Evolutionary conservation across 2,797 vertebrate genomes (phyloP), one percentile per base, ranked within the genome.

Genomic region (Sebastolobus altivelis): DNA sequence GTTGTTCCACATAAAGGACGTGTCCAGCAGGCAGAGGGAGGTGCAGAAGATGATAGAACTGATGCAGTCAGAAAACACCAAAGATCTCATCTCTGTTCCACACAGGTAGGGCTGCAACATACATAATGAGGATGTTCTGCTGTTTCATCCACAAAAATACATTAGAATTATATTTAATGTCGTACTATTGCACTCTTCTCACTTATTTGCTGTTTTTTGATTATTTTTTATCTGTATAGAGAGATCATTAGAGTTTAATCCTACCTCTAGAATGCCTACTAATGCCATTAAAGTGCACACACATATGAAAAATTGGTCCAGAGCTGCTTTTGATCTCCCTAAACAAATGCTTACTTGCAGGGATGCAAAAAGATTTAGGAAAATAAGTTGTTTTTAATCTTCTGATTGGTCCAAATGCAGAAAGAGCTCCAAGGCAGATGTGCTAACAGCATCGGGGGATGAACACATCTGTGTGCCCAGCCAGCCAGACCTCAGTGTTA

Each of bases 1-100:
- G 1, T 93, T 98, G 93, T 95, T 96, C 68, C 97, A 98, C 95
- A 97, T 99, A 67, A 97, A 96, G 84, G 97, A 98, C 58, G 95
- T 99, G 40, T 97, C 96, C 72, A 92, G 95, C 92, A 96, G 96
- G 87, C 97, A 98, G 88, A 97, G 95, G 84, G 97, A 99, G 69
- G 95, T 97, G 84, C 97, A 98, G 92, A 96, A 94, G 94, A 96
- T 94, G 86, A 95, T 97, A 16, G 97, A 99, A 55, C 94, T 96
- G 70, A 91, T 98, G 82, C 97, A 97, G 81, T 93, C 96, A 49
- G 96, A 97, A 83, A 96, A 94, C 83, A 85, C 33, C 67, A 91
- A 81, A 49, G 88, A 92, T 0, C 29, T 78, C 22, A 71, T 89
- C 35, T 73, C 82, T 8, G 29, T 65, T 38, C 82, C 83, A 63